Evolutionary conservation across 1,140 invertebrate genomes (phyloP).

Genomic region (Sarcophaga peregrina): DNA sequence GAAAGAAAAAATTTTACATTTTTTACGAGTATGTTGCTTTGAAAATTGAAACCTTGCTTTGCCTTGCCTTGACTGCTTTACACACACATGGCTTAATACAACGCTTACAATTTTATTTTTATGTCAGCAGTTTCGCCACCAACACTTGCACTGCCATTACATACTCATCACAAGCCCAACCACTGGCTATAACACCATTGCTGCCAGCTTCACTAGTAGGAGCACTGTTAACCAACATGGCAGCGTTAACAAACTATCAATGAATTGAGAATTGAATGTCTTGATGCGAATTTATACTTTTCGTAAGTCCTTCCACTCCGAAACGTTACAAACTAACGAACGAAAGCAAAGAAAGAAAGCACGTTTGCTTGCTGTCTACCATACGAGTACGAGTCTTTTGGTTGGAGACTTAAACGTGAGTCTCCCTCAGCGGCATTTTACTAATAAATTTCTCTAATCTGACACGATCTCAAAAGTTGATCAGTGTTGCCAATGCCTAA

Average conservation of each 20-base stretch:
- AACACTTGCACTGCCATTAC: not conserved
- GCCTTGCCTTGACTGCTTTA: too few species aligned
- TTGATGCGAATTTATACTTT: not conserved
- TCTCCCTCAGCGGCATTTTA: conserved; percentile 24
- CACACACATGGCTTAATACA: not conserved
- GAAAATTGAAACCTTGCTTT: conserved; percentile 15
- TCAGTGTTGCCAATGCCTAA: conserved; percentile 34
- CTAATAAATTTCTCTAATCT: conserved; percentile 46
- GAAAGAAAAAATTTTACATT: not conserved
- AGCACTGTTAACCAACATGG: too few species aligned
- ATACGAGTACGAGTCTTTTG: not conserved
- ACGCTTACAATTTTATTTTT: not conserved
- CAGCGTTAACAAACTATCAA: conserved; percentile 22
- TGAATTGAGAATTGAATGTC: not conserved
- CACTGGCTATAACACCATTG: not conserved
- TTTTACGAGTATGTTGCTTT: not conserved
- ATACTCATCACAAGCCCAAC: too few species aligned
- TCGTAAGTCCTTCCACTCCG: too few species aligned
- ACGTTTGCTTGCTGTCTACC: not conserved
- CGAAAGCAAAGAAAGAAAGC: too few species aligned
- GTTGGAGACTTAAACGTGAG: conserved; percentile 5
- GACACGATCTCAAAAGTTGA: conserved; percentile 44
- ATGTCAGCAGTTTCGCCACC: not conserved
- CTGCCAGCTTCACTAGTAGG: too few species aligned
- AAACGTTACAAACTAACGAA: too few species aligned